These are phyloP conservation scores for Brachypteracias leptosomus DNA, from an alignment of 2,113 vertebrate species.

Conservation along the genomic window DNA sequence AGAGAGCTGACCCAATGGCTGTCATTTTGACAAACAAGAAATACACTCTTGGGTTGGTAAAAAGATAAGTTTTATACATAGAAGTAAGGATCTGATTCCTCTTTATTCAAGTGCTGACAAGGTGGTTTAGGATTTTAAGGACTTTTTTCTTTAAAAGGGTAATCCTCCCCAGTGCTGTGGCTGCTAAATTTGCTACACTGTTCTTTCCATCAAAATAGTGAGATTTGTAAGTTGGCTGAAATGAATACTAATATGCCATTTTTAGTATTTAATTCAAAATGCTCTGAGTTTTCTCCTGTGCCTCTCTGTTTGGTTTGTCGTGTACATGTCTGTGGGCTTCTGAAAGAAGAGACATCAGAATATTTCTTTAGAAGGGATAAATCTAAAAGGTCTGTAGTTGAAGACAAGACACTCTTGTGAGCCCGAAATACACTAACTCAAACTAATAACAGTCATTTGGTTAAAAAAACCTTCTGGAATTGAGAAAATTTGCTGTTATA, in stretches of 20 bases:
- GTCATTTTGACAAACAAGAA: not conserved
- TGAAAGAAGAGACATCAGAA: not conserved
- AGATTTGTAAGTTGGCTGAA: not conserved
- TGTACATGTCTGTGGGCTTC: not conserved
- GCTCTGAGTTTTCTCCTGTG: not conserved
- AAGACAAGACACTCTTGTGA: not conserved
- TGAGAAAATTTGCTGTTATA: not conserved
- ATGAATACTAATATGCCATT: not conserved
- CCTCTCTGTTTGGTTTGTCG: not conserved
- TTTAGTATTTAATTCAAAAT: not conserved
- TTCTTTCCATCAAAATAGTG: not conserved
- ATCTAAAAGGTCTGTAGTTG: not conserved
- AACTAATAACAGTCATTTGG: not conserved
- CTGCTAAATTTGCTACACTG: not conserved
- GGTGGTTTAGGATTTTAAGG: not conserved
- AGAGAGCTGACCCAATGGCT: not conserved
- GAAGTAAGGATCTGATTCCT: not conserved
- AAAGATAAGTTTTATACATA: not conserved
- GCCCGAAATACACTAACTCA: not conserved
- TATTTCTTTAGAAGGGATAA: not conserved
- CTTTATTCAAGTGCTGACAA: not conserved
- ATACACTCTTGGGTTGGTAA: not conserved
- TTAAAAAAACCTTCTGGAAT: not conserved
- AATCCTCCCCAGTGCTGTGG: not conserved
- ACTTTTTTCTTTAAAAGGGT: not conserved